Evolutionary conservation across 2,113 vertebrate species (phyloP).

Genomic region (Syngnathus floridae): DNA sequence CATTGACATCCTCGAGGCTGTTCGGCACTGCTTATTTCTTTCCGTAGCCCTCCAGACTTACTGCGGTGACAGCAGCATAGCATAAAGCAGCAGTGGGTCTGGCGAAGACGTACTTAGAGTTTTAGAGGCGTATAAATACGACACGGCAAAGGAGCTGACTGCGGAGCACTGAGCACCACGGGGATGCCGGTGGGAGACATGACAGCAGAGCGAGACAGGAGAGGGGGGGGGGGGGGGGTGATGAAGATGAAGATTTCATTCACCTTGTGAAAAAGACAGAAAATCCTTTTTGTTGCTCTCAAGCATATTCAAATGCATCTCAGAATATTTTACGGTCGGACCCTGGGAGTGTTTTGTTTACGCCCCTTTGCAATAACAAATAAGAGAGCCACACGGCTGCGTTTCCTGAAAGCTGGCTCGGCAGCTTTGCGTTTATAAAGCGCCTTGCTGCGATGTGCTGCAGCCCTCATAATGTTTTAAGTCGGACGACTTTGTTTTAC

Average conservation of each 20-base stretch:
- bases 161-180: constrained; percentile 44
- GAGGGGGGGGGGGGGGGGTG: background rate
- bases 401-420: constrained; percentile 13
- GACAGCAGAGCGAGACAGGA: constrained; percentile 37
- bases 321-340: background rate
- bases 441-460: constrained; percentile 47
- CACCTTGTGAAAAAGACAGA: background rate
- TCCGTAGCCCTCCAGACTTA: constrained; percentile 45
- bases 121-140: constrained; percentile 50
- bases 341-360: background rate
- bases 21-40: constrained; percentile 16
- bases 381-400: background rate
- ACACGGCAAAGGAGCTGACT: constrained; percentile 58
- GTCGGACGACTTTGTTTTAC: constrained; percentile 35
- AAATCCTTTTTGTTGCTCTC: constrained; percentile 25
- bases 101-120: constrained; percentile 59
- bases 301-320: constrained; percentile 44
- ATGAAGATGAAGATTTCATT: constrained; percentile 63
- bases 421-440: constrained; percentile 36
- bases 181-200: constrained; percentile 50
- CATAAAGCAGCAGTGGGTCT: constrained; percentile 46
- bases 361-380: background rate
- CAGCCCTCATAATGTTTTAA: constrained; percentile 25
- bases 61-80: constrained; percentile 55
- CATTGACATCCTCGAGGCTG: background rate